Evolutionary conservation across 2,113 vertebrate genomes (phyloP).

Genomic region (Sapayoa aenigma): DNA sequence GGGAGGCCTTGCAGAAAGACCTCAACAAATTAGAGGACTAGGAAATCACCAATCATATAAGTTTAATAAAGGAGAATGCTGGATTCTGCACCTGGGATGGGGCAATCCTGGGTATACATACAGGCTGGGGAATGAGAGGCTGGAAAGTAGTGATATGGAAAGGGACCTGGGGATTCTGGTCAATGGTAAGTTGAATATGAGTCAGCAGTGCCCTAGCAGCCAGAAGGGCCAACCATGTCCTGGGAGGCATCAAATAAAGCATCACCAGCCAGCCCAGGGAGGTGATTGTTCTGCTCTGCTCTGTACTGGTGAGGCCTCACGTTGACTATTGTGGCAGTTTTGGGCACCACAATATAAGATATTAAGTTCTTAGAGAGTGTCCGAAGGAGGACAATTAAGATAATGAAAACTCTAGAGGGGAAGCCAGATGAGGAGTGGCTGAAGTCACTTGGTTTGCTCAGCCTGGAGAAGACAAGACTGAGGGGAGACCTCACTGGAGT

Average conservation of each 20-base stretch:
- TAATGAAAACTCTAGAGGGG: not conserved
- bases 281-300: not conserved
- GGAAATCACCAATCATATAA: not conserved
- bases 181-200: accelerated
- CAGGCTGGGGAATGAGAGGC: not conserved
- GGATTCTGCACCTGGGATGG: not conserved
- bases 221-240: not conserved
- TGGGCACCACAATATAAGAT: accelerated
- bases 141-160: not conserved
- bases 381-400: not conserved
- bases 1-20: not conserved
- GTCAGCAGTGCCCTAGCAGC: not conserved
- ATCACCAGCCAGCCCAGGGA: accelerated
- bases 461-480: not conserved
- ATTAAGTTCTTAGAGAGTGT: not conserved
- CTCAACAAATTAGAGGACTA: not conserved
- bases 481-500: not conserved
- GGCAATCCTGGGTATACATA: too few relatives aligned
- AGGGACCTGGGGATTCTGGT: not conserved
- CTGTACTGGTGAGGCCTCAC: not conserved
- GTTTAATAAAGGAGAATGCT: not conserved
- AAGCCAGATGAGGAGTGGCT: not conserved
- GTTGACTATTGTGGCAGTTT: accelerated
- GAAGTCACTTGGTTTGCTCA: not conserved
- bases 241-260: not conserved